Evolutionary conservation across 2,113 vertebrate genomes (phyloP), one percentile per base, ranked within the genome.

Genomic region (Ramphastos sulfuratus): DNA sequence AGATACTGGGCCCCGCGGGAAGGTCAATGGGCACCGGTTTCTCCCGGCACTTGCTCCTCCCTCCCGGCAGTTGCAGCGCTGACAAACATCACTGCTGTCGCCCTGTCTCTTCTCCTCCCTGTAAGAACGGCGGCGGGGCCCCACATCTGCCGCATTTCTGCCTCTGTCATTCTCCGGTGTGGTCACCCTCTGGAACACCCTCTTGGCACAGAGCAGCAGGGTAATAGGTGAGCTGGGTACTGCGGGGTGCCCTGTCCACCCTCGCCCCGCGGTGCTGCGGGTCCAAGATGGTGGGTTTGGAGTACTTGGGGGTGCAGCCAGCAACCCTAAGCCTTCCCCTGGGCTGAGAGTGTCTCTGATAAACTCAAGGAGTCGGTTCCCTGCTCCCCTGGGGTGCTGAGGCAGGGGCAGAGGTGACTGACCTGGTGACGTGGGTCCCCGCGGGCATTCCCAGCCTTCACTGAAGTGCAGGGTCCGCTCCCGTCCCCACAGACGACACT

Each of bases 401-500:
- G 30, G 46, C 4, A 9, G n/a, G 42, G 33, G 13, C 16, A n/a
- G 31, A n/a, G 17, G 16, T 56, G 33, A 11, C 48, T 42, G 50
- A 16, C 30, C 20, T 21, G 20, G 24, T 52, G 80, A 44, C 1
- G 0, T 11, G 0, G 4, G 39, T 46, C 25, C 13, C 12, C 1
- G 1, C 1, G 1, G 35, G 44, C 23, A 48, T 39, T 11, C n/a
- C 24, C 48, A 30, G 10, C 33, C 56, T 39, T 35, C 2, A 1
- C 25, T 19, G 58, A 25, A 33, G 28, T 10, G 19, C 1, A 0
- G 15, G 18, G 63, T 63, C 28, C 37, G 30, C 20, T 83, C 20
- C 33, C 1, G 0, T 4, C 27, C 27, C 15, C 0, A 1, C 17
- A 30, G 60, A 25, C 0, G 5, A 21, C 46, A 15, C 12, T 12